Base-by-base conservation (phyloP, 2,888 invertebrate species). In the Andrena flavipes region DNA sequence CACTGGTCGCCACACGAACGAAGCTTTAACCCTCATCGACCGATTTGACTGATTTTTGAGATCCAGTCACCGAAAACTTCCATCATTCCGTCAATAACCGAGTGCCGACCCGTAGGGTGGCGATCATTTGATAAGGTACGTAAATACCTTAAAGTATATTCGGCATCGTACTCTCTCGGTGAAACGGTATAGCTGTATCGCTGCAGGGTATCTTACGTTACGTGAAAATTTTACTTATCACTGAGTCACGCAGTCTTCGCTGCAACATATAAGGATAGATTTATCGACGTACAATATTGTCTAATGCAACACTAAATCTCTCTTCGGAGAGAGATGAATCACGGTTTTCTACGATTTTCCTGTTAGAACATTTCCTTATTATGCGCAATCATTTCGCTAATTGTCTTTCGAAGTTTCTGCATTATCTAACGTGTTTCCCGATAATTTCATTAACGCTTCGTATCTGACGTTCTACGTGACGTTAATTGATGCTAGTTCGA, bases 61-160 rank as follows among this genome's bases (percentile, higher is more conserved):
- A 93, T 92, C 90, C 91, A 90, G 94, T 94, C 91, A 91, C 89
- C 91, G 92, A 93, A 96, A 96, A 95, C 96, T 95, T 95, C 95
- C 97, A 97, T 96, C 96, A 97, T 97, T 97, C 96, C 97, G 96
- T 96, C 96, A 95, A 96, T 95, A 96, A 96, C 95, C 95, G 95
- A 95, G 95, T 96, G 96, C 96, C 96, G 96, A 96, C 96, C 96
- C 96, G 96, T 95, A 96, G 97, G 96, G 96, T 97, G 97, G 96
- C 96, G 92, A 92, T 92, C 91, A 89, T 93, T 91, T 87, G 92
- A 93, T 92, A 94, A 93, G 94, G 94, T 94, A 86, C 75, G 85
- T 74, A 30, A n/a, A 30, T 56, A n/a, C 26, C n/a, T 49, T 16
- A 16, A 20, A 26, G 5, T 10, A 62, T 23, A 54, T 60, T 67